Base-by-base conservation (phyloP, 2,797 vertebrate genomes). In the Clarias pachynema region DNA sequence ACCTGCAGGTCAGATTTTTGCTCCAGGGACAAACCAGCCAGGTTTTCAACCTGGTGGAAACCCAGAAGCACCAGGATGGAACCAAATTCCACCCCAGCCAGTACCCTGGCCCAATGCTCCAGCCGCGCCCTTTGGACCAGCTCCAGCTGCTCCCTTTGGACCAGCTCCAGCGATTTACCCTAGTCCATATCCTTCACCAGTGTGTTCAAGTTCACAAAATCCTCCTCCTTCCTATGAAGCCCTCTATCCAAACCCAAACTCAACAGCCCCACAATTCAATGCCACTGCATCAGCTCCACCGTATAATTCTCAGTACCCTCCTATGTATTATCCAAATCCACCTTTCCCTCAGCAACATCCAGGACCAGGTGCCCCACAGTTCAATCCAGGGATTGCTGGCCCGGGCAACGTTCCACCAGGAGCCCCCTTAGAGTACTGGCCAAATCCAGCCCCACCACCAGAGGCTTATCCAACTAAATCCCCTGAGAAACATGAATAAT, bases 241-340 rank as follows among this genome's bases (percentile, higher is more conserved):
- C 26, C 10, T 20, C 16, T 91, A 86, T 74, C 83, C 89, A 53
- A 29, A 37, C 37, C 57, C 83, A 65, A 87, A 74, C 62, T 60
- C 18, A 4, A 22, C 77, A 56, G 18, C 68, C 20, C 31, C 75
- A 66, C 80, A 24, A 81, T 85, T 53, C 63, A 31, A 69, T 81
- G n/a, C 26, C 2, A 8, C 49, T 88, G 1, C 14, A 24, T 40
- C 83, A 62, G 63, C 79, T 15, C 69, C 84, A 81, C 34, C 15
- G 34, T 78, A 57, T 73, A 75, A 53, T 86, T 37, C 73, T 53
- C 63, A 60, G 20, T 44, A 60, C 86, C 87, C 66, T 74, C 78
- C 62, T 59, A 44, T 40, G 53, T 24, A 26, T 59, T 68, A 93
- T 63, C 92, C 90, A 77, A 90, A 91, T 5, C 91, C 92, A 22